phyloP scores from a whole-genome alignment of 2,113 vertebrate genomes.

The Cheirogaleus medius region DNA sequence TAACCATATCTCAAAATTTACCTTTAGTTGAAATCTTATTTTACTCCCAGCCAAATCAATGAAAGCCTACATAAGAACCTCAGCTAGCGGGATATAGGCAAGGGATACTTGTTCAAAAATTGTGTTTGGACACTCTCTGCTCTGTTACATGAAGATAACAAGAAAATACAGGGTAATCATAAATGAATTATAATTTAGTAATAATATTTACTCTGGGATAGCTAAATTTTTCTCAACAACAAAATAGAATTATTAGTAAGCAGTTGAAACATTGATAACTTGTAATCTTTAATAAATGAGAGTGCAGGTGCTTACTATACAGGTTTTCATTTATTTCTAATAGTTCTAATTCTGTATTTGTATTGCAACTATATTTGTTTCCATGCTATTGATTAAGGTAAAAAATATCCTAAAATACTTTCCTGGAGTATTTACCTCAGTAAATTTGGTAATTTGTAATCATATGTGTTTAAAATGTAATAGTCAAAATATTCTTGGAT shows the following conservation, averaged over 20 bases:
- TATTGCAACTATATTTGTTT: neutral
- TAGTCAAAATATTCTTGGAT: neutral
- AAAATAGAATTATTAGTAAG: neutral
- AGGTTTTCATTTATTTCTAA: neutral
- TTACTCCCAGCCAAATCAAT: constrained; percentile 6
- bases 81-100: neutral
- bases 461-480: neutral
- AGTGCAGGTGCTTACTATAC: neutral
- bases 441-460: neutral
- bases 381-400: neutral
- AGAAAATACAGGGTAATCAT: neutral
- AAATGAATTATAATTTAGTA: neutral
- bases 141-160: neutral
- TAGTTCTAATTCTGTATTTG: neutral
- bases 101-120: neutral
- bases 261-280: neutral
- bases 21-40: constrained; percentile 9
- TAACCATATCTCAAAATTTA: neutral
- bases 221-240: neutral
- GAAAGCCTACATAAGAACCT: neutral
- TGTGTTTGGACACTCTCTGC: neutral
- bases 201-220: neutral
- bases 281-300: constrained; percentile 14
- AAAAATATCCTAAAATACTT: neutral
- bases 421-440: neutral